phyloP scores from a whole-genome alignment of 2,113 vertebrate species.

The Leucopsar rothschildi region DNA sequence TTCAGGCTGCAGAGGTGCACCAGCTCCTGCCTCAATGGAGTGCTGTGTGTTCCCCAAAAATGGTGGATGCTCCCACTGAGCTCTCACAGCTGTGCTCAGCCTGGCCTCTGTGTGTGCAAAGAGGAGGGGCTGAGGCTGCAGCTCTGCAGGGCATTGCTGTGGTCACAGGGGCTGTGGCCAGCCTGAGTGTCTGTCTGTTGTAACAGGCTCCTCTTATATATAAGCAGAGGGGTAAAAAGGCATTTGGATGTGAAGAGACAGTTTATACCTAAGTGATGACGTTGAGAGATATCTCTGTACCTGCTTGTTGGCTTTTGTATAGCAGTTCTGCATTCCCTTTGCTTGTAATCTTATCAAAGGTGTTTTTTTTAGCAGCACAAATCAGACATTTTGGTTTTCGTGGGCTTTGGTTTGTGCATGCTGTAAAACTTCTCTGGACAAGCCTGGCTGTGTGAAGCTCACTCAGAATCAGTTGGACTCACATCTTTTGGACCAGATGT shows the following conservation, averaged over 20 bases:
- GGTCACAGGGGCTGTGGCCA: neutral
- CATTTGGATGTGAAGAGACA: neutral
- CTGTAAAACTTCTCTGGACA: neutral
- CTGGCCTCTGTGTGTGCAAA: neutral
- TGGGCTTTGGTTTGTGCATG: neutral
- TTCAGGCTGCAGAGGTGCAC: neutral
- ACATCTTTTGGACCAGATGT: neutral
- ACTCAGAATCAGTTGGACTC: neutral
- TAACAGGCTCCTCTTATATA: neutral
- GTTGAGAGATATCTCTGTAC: neutral
- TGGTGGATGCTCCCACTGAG: neutral
- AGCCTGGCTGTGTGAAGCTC: neutral
- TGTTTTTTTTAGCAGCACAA: neutral
- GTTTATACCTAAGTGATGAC: neutral
- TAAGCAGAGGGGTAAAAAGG: rapidly evolving
- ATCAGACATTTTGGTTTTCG: neutral
- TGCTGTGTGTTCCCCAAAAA: neutral
- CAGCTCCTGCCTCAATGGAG: neutral
- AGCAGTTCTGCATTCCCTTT: neutral
- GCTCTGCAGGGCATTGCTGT: rapidly evolving
- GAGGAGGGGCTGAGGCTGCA: neutral
- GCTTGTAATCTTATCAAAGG: neutral
- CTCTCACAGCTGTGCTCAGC: neutral
- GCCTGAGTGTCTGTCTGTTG: neutral
- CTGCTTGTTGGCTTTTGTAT: neutral